Base-by-base conservation (phyloP, 2,888 invertebrate genomes). In the Drosophila tanythrix region DNA sequence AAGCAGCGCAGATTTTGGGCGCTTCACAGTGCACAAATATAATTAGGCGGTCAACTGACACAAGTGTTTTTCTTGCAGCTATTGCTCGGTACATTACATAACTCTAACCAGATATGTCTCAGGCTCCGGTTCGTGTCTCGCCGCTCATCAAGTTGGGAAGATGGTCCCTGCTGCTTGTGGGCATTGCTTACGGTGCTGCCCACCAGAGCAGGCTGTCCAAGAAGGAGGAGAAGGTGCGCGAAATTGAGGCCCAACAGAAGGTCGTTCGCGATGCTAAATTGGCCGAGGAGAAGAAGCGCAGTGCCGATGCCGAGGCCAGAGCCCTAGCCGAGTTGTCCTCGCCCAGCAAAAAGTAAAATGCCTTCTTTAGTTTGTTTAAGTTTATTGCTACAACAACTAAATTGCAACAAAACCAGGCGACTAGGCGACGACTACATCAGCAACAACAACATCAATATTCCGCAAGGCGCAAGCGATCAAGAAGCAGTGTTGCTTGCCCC, bases 61-160 rank as follows among this genome's bases (percentile, higher is more conserved):
- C 15, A 3, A 18, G 3, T 7, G 4, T 36, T 46, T 65, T 56
- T 55, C 36, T 79, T 85, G 51, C 81, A 88, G 88, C 71, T 79
- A 79, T 68, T 75, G 72, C 53, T 71, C 70, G 64, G 68, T 68
- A 66, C 82, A 89, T 92, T 92, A 91, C 91, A 92, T 92, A 92
- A 92, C 88, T 46, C 21, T 72, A 57, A 71, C 61, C 60, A 76
- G 82, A 80, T 76, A 92, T 92, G 92, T 92, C 93, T 74, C 92
- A 92, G 85, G 89, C 96, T 88, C 96, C 97, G 83, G 95, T 97
- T 77, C 94, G 95, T 91, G 97, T 97, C 80, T 97, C 97, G 59
- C 97, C 97, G 60, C 93, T 97, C 66, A 97, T 97, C 92, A 96
- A 96, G 94, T 97, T 97, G 90, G 95, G 96, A 69, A 95, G 98